phyloP scores from a whole-genome alignment of 2,888 invertebrate genomes.

The Sinhomidia bicolor region DNA sequence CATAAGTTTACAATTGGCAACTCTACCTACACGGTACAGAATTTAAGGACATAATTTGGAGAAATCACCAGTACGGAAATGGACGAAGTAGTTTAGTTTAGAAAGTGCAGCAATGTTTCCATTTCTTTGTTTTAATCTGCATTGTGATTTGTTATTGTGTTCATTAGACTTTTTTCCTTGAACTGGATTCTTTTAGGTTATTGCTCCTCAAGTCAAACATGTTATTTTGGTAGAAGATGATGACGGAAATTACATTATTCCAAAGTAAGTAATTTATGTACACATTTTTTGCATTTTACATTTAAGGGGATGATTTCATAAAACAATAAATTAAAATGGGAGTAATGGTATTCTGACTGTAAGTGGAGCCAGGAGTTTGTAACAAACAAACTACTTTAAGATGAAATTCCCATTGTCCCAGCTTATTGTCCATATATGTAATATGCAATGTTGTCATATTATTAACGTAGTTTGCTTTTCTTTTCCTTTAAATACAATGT shows the following conservation, averaged over 20 bases:
- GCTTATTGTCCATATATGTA: too few species aligned
- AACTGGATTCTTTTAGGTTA: conserved; percentile 82
- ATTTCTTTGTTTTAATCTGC: too few species aligned
- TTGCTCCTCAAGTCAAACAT: conserved; percentile 87
- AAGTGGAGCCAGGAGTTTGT: not conserved
- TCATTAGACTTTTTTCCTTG: not conserved
- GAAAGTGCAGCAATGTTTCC: too few species aligned
- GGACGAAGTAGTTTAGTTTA: too few species aligned
- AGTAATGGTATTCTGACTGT: not conserved
- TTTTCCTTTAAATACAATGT: not conserved
- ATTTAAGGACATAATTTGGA: too few species aligned
- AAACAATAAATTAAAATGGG: not conserved
- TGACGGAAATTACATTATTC: conserved; percentile 88
- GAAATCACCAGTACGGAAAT: too few species aligned
- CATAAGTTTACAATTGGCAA: too few species aligned
- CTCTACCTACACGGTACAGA: too few species aligned
- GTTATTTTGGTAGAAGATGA: conserved; percentile 84
- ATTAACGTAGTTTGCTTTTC: not conserved
- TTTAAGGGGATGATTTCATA: not conserved
- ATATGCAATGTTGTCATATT: not conserved
- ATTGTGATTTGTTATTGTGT: not conserved
- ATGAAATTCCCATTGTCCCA: too few species aligned
- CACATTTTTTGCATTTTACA: not conserved
- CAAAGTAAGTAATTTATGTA: conserved; percentile 85
- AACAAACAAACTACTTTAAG: not conserved